A percentile compares a stretch with the other conserved stretches of the same genome.
These are phyloP conservation scores for Nestor notabilis DNA, from an alignment of 2,113 vertebrate genomes.

Conservation along the genomic window DNA sequence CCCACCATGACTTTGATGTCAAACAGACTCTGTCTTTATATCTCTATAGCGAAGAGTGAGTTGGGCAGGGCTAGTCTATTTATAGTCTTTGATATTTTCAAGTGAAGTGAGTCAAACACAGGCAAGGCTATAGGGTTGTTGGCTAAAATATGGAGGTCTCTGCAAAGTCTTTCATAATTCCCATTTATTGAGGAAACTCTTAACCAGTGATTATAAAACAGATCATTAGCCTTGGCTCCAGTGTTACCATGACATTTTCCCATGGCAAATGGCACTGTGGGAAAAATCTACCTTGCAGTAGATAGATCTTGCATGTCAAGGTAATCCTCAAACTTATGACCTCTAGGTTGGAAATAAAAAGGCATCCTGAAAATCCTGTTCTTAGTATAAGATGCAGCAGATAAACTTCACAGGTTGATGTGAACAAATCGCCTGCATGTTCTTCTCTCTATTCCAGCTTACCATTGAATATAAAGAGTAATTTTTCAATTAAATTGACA, in stretches of 20 bases:
- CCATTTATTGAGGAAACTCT: neutral
- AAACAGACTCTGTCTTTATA: neutral
- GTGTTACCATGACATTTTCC: neutral
- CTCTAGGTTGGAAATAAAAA: neutral
- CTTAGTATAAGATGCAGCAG: neutral
- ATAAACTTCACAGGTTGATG: neutral
- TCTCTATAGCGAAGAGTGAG: neutral
- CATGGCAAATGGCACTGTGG: neutral
- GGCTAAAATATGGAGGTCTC: neutral
- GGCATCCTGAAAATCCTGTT: neutral
- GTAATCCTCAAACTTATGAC: neutral
- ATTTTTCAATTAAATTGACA: neutral
- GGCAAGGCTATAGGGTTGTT: neutral
- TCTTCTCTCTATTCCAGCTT: neutral
- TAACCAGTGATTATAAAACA: neutral
- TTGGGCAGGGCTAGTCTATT: neutral
- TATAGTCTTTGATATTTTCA: neutral
- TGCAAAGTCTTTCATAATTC: neutral
- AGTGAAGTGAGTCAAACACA: neutral
- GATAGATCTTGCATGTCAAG: neutral
- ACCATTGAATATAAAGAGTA: neutral
- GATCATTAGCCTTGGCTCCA: neutral
- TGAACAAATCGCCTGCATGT: neutral
- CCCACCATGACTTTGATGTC: neutral
- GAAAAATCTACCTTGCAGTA: neutral